These are phyloP conservation scores for Patiria pectinifera DNA, from an alignment of 53 echinoderm and acorn worm genomes.

Conservation along the genomic window DNA sequence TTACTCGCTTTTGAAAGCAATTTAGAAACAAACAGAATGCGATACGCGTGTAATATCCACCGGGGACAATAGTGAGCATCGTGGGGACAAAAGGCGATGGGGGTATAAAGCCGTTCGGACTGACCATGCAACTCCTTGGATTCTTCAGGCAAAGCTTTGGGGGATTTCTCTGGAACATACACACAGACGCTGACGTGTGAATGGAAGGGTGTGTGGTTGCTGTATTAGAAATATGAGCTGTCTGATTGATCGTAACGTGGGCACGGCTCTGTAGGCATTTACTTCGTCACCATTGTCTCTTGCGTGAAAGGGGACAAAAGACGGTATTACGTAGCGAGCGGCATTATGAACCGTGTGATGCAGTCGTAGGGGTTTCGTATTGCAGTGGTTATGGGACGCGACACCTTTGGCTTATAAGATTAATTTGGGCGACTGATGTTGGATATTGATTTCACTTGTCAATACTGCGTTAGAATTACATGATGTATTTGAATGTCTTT, in stretches of 20 bases:
- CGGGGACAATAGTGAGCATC: slow-evolving; percentile 27
- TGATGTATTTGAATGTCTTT: slow-evolving; percentile 5
- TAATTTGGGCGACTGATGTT: slow-evolving; percentile 12
- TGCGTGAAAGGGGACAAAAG: slow-evolving; percentile 27
- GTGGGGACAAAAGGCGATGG: slow-evolving; percentile 15
- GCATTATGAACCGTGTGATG: slow-evolving; percentile 7
- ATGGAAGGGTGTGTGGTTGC: slow-evolving; percentile 51
- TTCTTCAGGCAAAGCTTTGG: slow-evolving; percentile 9
- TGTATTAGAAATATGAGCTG: slow-evolving; percentile 55
- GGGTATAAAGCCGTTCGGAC: neutral
- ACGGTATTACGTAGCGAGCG: slow-evolving; percentile 10
- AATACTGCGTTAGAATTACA: neutral
- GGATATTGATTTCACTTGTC: slow-evolving; percentile 13
- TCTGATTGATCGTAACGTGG: slow-evolving; percentile 57
- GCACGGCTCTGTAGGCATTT: slow-evolving; percentile 48
- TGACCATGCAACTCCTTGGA: slow-evolving; percentile 14
- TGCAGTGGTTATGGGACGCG: neutral
- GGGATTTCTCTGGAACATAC: slow-evolving; percentile 34
- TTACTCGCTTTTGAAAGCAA: slow-evolving; percentile 51
- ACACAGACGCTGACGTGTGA: slow-evolving; percentile 29
- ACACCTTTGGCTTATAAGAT: slow-evolving; percentile 25
- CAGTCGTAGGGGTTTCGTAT: neutral
- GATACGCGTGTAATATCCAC: slow-evolving; percentile 62
- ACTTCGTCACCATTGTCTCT: slow-evolving; percentile 29
- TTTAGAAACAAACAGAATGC: slow-evolving; percentile 63